Base-by-base conservation (phyloP, 30 jellyfish, hydroid and myxozoan genomes). In the Nemopilema nomurai region DNA sequence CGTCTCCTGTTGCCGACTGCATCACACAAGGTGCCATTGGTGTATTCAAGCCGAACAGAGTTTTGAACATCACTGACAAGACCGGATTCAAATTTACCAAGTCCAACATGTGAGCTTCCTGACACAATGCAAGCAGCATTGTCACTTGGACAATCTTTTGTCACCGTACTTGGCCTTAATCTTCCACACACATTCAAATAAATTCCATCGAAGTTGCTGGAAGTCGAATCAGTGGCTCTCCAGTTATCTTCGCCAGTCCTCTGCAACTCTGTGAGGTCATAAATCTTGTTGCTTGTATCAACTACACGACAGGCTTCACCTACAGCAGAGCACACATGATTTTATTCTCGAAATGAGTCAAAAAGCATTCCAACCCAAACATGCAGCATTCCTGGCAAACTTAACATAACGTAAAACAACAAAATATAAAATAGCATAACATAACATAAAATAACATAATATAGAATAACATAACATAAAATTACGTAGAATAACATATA, bases 121-220 rank as follows among this genome's bases (percentile, higher is more conserved):
- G 76, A 32, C 57, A 77, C 84, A 8, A 73, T 78, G 79, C 97
- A 90, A 62, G 80, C 88, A 9, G 97, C 88, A 27, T 82, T 84
- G 62, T 72, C 86, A 3, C 71, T 88, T 0, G 94, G 87, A 41
- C 97, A 90, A 16, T 21, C 67, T 33, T 26, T 67, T 51, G 96
- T 87, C 24, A 64, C 49, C 8, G 87, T 18, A 20, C 72, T 76
- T 30, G 30, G 28, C 66, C 67, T 63, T 19, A 90, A 24, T 18
- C 78, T 30, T 13, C 91, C 95, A 80, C 97, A 90, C 18, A 90
- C 91, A 69, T 85, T 90, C 18, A 90, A 24, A 73, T 67, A 80
- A 18, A 90, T 76, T 17, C 62, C 53, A 41, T 70, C 84, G 24
- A 68, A 69, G 1, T 29, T 28, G 29, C 74, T 51, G 23, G 85